These are phyloP conservation scores for Microtus obscurus DNA, from an alignment of 2,797 vertebrate species.

Conservation along the genomic window DNA sequence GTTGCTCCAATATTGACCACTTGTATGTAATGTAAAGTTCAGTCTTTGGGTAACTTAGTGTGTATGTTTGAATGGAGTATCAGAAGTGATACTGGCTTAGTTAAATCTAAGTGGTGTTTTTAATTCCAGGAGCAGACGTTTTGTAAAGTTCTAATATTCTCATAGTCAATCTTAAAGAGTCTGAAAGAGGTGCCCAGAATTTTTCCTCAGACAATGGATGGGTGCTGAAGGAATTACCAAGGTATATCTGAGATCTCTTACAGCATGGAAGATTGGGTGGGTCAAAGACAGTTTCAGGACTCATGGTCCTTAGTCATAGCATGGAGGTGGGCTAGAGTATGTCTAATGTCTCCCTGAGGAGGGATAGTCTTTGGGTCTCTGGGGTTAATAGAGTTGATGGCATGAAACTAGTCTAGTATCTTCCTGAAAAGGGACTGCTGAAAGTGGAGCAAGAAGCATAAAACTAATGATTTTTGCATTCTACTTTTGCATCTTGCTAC, in stretches of 20 bases:
- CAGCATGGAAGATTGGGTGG: too few species aligned
- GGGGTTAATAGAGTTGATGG: too few species aligned
- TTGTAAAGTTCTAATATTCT: neutral
- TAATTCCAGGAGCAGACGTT: neutral
- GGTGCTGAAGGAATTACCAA: neutral
- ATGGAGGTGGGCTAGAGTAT: neutral
- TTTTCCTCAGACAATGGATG: neutral
- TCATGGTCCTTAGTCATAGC: neutral
- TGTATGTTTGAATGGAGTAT: neutral
- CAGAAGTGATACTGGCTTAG: neutral
- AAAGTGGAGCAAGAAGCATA: neutral
- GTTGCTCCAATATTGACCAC: neutral
- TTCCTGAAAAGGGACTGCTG: too few species aligned
- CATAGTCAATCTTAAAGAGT: neutral
- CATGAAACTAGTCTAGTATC: too few species aligned
- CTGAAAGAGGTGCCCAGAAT: neutral
- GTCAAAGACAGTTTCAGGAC: too few species aligned
- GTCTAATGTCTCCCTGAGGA: neutral
- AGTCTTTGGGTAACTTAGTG: neutral
- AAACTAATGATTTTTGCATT: neutral
- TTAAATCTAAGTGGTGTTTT: neutral
- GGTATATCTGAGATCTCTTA: neutral
- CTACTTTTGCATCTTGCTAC: neutral
- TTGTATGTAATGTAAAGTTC: neutral
- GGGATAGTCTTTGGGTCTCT: too few species aligned